These are phyloP conservation scores for Gallirallus australis DNA, from an alignment of 2,797 vertebrate genomes.

Conservation along the genomic window DNA sequence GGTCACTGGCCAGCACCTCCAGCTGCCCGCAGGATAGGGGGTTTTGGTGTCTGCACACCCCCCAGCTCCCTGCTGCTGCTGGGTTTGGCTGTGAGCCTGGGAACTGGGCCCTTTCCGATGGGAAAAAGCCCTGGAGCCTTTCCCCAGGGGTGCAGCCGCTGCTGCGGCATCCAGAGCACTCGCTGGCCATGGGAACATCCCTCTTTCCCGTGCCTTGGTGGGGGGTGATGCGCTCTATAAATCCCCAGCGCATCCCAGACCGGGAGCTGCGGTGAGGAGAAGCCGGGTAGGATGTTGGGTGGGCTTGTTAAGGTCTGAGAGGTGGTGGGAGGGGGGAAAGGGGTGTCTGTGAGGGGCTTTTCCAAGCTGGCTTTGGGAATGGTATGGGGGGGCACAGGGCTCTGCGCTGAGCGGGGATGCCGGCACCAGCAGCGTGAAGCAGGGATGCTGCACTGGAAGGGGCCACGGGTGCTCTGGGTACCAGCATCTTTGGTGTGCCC, in stretches of 20 bases:
- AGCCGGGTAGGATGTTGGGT: not conserved
- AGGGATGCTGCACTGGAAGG: not conserved
- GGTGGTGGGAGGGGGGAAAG: too few relatives aligned
- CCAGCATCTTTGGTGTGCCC: too few relatives aligned
- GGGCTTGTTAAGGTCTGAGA: not conserved
- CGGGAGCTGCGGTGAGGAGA: not conserved
- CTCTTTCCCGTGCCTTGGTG: not conserved
- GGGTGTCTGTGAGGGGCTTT: not conserved
- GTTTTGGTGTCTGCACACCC: not conserved
- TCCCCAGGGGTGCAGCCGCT: not conserved
- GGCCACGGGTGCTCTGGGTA: not conserved
- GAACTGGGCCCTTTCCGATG: not conserved
- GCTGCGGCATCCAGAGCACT: not conserved
- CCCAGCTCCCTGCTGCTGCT: not conserved
- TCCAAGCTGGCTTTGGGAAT: fast-evolving
- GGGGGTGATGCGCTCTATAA: not conserved
- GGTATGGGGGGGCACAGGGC: fast-evolving
- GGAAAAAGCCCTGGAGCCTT: not conserved
- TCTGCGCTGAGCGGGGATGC: not conserved
- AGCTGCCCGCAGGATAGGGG: fast-evolving
- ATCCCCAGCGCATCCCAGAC: fast-evolving
- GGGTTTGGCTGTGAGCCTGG: slow-evolving; percentile 26
- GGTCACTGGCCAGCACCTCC: not conserved
- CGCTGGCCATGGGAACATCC: slow-evolving; percentile 41
- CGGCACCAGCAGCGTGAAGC: fast-evolving